Evolutionary conservation across 92 coral and sea anemone species (phyloP).

Genomic region (Virgularia gustaviana): DNA sequence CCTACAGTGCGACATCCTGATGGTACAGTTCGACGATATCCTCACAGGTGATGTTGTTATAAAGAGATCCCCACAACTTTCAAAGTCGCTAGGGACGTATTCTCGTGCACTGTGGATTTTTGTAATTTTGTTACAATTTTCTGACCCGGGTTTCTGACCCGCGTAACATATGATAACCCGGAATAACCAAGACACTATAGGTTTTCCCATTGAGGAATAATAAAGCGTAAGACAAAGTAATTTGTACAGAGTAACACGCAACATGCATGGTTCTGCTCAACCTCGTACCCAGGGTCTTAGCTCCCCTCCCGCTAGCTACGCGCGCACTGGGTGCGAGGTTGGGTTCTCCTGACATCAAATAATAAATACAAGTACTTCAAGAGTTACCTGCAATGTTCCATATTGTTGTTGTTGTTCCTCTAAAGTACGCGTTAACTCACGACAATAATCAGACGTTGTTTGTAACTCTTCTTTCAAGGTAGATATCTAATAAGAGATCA

Average conservation of each 20-base stretch:
- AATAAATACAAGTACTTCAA: neutral
- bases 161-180: too few relatives aligned
- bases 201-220: too few relatives aligned
- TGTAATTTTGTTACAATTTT: too few relatives aligned
- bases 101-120: too few relatives aligned
- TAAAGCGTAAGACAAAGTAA: too few relatives aligned
- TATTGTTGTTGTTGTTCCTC: constrained; percentile 87
- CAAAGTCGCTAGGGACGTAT: too few relatives aligned
- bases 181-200: too few relatives aligned
- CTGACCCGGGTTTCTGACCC: too few relatives aligned
- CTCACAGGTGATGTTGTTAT: too few relatives aligned
- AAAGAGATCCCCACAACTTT: too few relatives aligned
- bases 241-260: neutral
- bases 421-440: constrained; percentile 80
- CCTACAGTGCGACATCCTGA: too few relatives aligned
- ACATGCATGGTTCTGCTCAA: neutral
- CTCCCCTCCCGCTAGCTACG: neutral
- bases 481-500: constrained; percentile 69
- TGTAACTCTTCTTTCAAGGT: constrained; percentile 74
- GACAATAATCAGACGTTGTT: constrained; percentile 85
- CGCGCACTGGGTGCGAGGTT: neutral
- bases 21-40: neutral
- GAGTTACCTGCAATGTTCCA: constrained; percentile 74
- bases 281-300: too few relatives aligned
- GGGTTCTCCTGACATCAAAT: neutral